Conservation (phyloP, 2,797 vertebrate species). For the Tadarida brasiliensis region DNA sequence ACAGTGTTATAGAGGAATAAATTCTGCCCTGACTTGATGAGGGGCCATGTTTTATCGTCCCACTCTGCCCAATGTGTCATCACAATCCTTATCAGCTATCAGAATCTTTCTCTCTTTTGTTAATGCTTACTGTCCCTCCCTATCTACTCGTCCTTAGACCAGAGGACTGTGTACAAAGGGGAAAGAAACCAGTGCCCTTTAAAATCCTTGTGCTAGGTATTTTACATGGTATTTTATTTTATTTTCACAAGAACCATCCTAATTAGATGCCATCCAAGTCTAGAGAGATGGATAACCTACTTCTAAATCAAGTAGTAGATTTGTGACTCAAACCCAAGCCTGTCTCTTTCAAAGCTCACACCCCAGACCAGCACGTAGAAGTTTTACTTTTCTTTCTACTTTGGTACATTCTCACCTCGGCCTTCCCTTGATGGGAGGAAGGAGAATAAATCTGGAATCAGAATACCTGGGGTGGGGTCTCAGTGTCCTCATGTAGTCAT, state of each 20-base stretch:
- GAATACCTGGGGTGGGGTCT: background rate
- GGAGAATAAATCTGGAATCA: slow-evolving; percentile 29
- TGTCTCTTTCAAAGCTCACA: background rate
- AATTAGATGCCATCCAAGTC: background rate
- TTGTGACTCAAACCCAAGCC: background rate
- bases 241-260: background rate
- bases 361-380: background rate
- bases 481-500: background rate
- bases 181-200: background rate
- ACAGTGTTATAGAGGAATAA: background rate
- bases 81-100: background rate
- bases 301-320: background rate
- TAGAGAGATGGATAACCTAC: background rate
- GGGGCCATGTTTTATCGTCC: background rate
- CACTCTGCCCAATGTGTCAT: background rate
- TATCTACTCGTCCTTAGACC: background rate
- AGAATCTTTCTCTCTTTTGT: background rate
- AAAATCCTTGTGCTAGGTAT: background rate
- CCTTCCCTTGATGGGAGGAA: background rate
- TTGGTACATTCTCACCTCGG: background rate
- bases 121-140: background rate
- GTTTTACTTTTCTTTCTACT: background rate
- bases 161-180: background rate
- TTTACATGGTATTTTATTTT: background rate
- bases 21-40: background rate